Conservation (phyloP, 92 coral and sea anemone species). For the Epizoanthus fatuus region DNA sequence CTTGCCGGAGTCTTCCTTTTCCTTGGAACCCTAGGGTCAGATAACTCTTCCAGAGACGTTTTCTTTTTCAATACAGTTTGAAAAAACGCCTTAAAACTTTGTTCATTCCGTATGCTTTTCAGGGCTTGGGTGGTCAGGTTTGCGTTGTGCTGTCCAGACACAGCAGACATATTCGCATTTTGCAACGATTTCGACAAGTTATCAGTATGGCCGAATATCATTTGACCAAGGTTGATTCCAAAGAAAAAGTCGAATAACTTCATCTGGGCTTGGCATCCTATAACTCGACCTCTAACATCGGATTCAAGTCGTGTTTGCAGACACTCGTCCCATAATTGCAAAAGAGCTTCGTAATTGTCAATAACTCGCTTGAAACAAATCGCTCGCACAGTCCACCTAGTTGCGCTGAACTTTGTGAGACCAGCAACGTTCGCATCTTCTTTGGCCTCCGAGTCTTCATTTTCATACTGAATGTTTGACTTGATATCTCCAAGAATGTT, state of each 20-base stretch:
- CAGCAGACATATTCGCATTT: slow-evolving; percentile 44
- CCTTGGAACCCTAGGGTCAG: slow-evolving; percentile 62
- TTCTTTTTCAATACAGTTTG: slow-evolving; percentile 48
- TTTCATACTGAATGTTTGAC: slow-evolving; percentile 35
- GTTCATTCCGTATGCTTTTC: slow-evolving; percentile 55
- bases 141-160: slow-evolving; percentile 36
- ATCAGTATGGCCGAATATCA: slow-evolving; percentile 44
- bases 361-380: slow-evolving; percentile 56
- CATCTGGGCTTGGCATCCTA: slow-evolving; percentile 63
- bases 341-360: slow-evolving; percentile 53
- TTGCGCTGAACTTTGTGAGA: slow-evolving; percentile 61
- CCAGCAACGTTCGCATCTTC: slow-evolving; percentile 44
- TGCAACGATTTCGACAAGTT: slow-evolving; percentile 53
- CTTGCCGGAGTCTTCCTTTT: slow-evolving; percentile 55
- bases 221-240: slow-evolving; percentile 48
- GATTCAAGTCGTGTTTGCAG: slow-evolving; percentile 46
- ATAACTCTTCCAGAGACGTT: slow-evolving; percentile 38
- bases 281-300: slow-evolving; percentile 57
- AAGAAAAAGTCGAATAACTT: slow-evolving; percentile 53
- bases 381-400: slow-evolving; percentile 72
- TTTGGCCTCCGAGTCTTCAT: slow-evolving; percentile 38
- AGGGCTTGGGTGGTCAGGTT: slow-evolving; percentile 53
- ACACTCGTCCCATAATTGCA: slow-evolving; percentile 54
- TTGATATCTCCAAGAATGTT: slow-evolving; percentile 45
- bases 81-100: slow-evolving; percentile 50